Evolutionary conservation across 2,113 vertebrate genomes (phyloP), one percentile per base, ranked within the genome.

Genomic region (Empidonax traillii): DNA sequence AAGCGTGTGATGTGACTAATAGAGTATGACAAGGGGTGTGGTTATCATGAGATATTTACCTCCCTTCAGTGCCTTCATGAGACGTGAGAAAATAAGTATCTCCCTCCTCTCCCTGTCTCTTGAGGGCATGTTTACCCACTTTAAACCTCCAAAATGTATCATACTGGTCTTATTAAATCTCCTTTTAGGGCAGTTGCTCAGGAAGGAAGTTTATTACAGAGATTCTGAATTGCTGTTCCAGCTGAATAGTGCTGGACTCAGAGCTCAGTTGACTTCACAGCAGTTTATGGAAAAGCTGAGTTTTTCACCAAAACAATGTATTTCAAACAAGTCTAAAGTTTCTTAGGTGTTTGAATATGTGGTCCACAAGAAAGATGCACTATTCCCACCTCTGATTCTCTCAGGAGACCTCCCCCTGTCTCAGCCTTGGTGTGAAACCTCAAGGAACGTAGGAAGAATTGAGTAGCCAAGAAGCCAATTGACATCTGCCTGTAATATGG

Each of bases 1-100:
- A 97, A 97, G 96, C 63, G 5, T 97, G 87, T 94, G 97, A 96
- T 95, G 94, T 98, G 98, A 98, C 97, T 98, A 98, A 98, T 89
- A 96, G 91, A 87, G 84, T 96, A 91, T 94, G 85, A 97, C 96
- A 96, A 94, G 94, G 97, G 97, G 98, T 98, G 98, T 97, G 98
- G 97, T 91, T 94, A 96, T 87, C 96, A 93, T 87, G 95, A 97
- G 89, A 96, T 92, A 96, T 87, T 96, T 94, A 94, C 96, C 96
- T 97, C 95, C 92, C 87, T 93, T 86, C 78, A 41, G 77, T 93
- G 94, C 52, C 87, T 89, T 94, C 85, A 35, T 96, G 93, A 91
- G 93, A 97, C 20, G 12, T 78, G 74, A 96, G 95, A 91, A 88
- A 96, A 90, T 71, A 95, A 97, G 78, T 75, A 86, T 81, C 24